Evolutionary conservation across 2,113 vertebrate genomes (phyloP), one percentile per base, ranked within the genome.

Genomic region (Pungitius pungitius): DNA sequence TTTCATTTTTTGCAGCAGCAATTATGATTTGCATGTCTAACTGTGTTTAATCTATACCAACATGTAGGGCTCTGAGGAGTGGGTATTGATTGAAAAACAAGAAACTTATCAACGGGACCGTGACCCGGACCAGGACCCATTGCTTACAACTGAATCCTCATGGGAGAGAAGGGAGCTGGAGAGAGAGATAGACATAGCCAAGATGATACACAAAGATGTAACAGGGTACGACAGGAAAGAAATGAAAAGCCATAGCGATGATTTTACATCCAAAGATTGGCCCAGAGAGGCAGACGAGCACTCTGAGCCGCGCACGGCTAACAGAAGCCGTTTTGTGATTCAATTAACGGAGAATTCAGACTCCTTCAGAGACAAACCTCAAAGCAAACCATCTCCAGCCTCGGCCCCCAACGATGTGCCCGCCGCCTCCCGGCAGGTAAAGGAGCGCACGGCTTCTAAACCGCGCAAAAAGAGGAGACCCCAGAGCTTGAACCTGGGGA

Each of bases 11-110:
- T 27, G 7, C 45, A 86, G 59, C 57, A 69, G 82, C 35, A 66
- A 63, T n/a, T 79, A 63, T 83, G 73, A 65, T 81, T 84, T 90
- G 89, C 90, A 88, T 94, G 88, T 91, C 95, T 97, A 97, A 99
- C 94, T 94, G 85, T 96, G 95, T 95, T 95, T 95, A 95, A 96
- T 98, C 95, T 95, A 95, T 94, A 96, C 96, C 95, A 95, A 95
- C 95, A 96, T 95, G 80, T 98, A 99, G 98, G 97, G 96, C 84
- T 98, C 96, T 88, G 97, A 99, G 94, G 96, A 98, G 87, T 98
- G 97, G 97, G 98, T 99, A 94, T 96, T 99, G 94, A 95, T 99
- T 96, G 97, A 99, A 92, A 98, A 95, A 94, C 92, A 95, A 92
- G 93, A 93, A 88, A 86, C 90, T 93, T 95, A 93, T 94, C 95